Conservation (phyloP, 2,888 invertebrate species). For the Ornithoptera alexandrae region DNA sequence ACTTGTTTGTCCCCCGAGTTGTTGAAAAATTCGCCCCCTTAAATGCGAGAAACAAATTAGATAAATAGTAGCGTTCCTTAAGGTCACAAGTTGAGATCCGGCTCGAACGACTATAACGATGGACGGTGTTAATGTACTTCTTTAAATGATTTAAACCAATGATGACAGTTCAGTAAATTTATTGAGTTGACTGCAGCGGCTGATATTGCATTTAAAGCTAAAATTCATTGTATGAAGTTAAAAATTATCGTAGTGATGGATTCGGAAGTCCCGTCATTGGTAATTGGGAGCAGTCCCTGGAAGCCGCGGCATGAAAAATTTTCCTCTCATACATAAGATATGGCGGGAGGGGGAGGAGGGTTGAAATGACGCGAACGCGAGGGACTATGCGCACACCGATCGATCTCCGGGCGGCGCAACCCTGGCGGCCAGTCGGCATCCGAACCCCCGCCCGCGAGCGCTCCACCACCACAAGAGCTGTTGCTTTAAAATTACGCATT, state of each 20-base stretch:
- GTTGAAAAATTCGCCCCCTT: too few species aligned
- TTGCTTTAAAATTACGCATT: conserved; percentile 62
- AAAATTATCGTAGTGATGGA: conserved; percentile 14
- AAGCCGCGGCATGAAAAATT: conserved; percentile 41
- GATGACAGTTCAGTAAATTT: too few species aligned
- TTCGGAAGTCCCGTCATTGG: conserved; percentile 20
- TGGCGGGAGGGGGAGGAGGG: conserved; percentile 44
- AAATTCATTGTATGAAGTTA: neutral
- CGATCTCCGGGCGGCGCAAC: conserved; percentile 62
- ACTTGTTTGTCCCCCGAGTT: too few species aligned
- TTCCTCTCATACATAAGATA: conserved; percentile 78
- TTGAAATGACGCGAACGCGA: conserved; percentile 57
- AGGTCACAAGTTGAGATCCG: too few species aligned
- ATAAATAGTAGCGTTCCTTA: too few species aligned
- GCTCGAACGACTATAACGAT: too few species aligned
- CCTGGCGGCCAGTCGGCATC: conserved; percentile 64
- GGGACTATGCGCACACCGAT: conserved; percentile 68
- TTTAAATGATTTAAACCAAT: too few species aligned
- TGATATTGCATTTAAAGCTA: too few species aligned
- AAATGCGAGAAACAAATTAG: too few species aligned
- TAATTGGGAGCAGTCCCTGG: conserved; percentile 10
- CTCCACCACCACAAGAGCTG: conserved; percentile 43
- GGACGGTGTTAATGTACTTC: too few species aligned
- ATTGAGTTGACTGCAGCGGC: too few species aligned
- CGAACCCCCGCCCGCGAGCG: conserved; percentile 42